phyloP scores from a whole-genome alignment of 2,113 vertebrate genomes.

The Microcebus lehilahytsara region DNA sequence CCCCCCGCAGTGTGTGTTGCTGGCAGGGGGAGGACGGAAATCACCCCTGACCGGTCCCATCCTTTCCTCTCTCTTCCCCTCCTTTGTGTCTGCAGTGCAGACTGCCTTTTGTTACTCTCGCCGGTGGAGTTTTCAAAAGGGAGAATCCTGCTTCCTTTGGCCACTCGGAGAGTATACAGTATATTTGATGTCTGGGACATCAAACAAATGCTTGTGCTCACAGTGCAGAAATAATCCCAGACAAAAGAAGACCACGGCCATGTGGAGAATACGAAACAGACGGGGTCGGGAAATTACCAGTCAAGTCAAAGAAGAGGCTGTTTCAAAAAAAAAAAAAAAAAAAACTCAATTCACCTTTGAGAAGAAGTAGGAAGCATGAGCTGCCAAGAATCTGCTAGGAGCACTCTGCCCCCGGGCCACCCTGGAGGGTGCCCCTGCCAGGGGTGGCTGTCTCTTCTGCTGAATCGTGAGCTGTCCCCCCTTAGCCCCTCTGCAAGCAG shows the following conservation, averaged over 20 bases:
- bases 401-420: not conserved
- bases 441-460: not conserved
- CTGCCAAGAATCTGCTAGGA: not conserved
- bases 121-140: slow-evolving; percentile 53
- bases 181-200: slow-evolving; percentile 74
- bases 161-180: not conserved
- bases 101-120: slow-evolving; percentile 73
- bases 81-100: slow-evolving; percentile 48
- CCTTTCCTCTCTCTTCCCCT: slow-evolving; percentile 53
- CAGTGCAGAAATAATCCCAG: slow-evolving; percentile 63
- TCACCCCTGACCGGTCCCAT: slow-evolving; percentile 39
- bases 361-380: not conserved
- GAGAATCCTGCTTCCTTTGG: slow-evolving; percentile 34
- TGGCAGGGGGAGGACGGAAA: not conserved
- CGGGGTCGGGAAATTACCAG: slow-evolving; percentile 14
- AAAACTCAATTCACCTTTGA: not conserved
- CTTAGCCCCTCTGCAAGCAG: not conserved
- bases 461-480: not conserved
- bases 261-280: not conserved
- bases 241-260: slow-evolving; percentile 55
- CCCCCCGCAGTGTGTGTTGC: not conserved
- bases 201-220: slow-evolving; percentile 69
- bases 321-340: not conserved
- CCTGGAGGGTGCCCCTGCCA: not conserved
- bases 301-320: slow-evolving; percentile 21